Conservation (phyloP, 2,888 invertebrate species). For the Dicyrtomina minuta region DNA sequence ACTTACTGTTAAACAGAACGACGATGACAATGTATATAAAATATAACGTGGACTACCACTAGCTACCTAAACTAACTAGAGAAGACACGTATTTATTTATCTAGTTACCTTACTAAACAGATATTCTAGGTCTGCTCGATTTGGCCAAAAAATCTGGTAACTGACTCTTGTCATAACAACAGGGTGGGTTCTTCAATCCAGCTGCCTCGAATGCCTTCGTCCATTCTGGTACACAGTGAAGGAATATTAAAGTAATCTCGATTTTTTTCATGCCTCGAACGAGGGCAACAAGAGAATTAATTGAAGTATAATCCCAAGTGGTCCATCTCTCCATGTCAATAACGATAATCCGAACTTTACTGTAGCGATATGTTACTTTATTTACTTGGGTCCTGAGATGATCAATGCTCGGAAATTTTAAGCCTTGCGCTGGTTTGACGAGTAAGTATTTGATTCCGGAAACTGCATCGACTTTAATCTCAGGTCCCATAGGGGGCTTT, state of each 20-base stretch:
- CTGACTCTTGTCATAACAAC: conserved; percentile 19
- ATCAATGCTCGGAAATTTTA: conserved; percentile 50
- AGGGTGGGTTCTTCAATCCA: conserved; percentile 44
- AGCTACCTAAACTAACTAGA: too few species aligned
- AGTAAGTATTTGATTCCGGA: conserved; percentile 38
- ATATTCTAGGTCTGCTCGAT: not conserved
- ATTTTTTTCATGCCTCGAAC: conserved; percentile 48
- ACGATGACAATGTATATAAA: too few species aligned
- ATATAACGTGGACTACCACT: too few species aligned
- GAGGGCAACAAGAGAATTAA: conserved; percentile 41
- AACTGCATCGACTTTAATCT: conserved; percentile 16
- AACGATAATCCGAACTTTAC: conserved; percentile 36
- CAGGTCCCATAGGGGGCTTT: conserved; percentile 58
- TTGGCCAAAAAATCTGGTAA: conserved; percentile 18
- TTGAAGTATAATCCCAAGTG: conserved; percentile 44
- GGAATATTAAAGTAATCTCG: conserved; percentile 38
- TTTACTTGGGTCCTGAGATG: conserved; percentile 43
- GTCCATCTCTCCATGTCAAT: conserved; percentile 46
- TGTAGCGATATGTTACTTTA: conserved; percentile 45
- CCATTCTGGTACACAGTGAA: conserved; percentile 39
- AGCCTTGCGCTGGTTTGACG: conserved; percentile 40
- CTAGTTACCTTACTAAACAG: too few species aligned
- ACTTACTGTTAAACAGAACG: too few species aligned
- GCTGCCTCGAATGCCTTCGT: conserved; percentile 38
- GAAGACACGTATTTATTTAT: too few species aligned